Evolutionary conservation across 2,797 vertebrate species (phyloP).

Genomic region (Poecile montanus): DNA sequence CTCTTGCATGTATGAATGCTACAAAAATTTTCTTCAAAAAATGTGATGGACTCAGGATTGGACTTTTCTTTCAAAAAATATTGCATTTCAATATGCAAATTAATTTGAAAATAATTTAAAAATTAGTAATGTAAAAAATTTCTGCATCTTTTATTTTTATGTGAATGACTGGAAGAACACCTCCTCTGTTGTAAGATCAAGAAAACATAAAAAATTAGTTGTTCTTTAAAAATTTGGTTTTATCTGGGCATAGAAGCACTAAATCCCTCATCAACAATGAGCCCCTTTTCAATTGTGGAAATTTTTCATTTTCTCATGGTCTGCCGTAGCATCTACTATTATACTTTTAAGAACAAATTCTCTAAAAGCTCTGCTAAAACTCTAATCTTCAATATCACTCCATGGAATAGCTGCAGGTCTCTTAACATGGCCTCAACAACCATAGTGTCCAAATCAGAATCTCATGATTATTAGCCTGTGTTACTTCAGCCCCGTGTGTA

Average conservation of each 20-base stretch:
- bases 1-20: neutral
- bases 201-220: neutral
- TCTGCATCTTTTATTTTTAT: neutral
- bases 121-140: neutral
- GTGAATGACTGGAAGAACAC: neutral
- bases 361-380: neutral
- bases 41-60: neutral
- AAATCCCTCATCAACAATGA: neutral
- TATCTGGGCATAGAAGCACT: neutral
- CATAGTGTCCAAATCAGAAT: neutral
- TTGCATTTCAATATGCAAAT: neutral
- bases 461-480: neutral
- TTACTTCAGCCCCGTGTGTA: neutral
- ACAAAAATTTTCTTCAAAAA: neutral
- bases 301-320: neutral
- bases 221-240: neutral
- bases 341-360: neutral
- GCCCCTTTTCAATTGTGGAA: neutral
- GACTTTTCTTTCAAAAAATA: neutral
- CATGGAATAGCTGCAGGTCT: neutral
- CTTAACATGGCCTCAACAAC: neutral
- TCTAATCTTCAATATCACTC: neutral
- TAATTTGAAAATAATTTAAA: neutral
- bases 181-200: neutral
- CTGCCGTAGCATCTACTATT: neutral